Percentiles rank a stretch among this genome's conserved stretches.
Conservation (phyloP, 2,888 invertebrate genomes). For the Chromoteleia sp. region DNA sequence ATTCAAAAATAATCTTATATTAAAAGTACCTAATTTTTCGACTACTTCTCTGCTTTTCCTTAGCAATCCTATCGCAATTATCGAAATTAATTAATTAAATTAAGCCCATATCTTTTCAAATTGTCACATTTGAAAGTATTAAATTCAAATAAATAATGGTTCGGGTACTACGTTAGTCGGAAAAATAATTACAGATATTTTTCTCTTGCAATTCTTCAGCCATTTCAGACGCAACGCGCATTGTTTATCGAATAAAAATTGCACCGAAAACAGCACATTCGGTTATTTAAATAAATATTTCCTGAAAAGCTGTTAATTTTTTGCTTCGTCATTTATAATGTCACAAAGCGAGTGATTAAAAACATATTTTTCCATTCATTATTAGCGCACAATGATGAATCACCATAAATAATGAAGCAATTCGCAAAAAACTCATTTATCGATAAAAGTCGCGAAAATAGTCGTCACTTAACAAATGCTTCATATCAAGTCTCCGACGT, state of each 20-base stretch:
- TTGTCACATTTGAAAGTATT: too few relatives aligned
- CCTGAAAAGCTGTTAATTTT: neutral
- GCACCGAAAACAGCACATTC: neutral
- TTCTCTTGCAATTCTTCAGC: too few relatives aligned
- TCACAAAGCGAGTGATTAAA: constrained; percentile 5
- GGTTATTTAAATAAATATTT: neutral
- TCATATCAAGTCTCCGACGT: constrained; percentile 40
- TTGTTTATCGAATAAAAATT: too few relatives aligned
- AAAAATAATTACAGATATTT: too few relatives aligned
- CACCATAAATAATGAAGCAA: constrained; percentile 29
- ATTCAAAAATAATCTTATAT: too few relatives aligned
- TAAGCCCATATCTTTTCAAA: too few relatives aligned
- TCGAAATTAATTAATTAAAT: too few relatives aligned
- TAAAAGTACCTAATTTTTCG: too few relatives aligned
- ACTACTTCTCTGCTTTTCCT: too few relatives aligned
- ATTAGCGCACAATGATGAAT: constrained; percentile 33
- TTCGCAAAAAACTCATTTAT: constrained; percentile 11
- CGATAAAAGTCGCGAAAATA: constrained; percentile 34
- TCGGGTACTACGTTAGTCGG: too few relatives aligned
- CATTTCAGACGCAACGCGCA: neutral
- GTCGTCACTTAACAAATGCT: constrained; percentile 48
- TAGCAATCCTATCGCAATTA: too few relatives aligned
- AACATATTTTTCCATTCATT: neutral
- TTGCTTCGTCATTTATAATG: constrained; percentile 3
- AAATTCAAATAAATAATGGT: too few relatives aligned